Conservation (phyloP, 2,888 invertebrate genomes). For the Idaea dimidiata region DNA sequence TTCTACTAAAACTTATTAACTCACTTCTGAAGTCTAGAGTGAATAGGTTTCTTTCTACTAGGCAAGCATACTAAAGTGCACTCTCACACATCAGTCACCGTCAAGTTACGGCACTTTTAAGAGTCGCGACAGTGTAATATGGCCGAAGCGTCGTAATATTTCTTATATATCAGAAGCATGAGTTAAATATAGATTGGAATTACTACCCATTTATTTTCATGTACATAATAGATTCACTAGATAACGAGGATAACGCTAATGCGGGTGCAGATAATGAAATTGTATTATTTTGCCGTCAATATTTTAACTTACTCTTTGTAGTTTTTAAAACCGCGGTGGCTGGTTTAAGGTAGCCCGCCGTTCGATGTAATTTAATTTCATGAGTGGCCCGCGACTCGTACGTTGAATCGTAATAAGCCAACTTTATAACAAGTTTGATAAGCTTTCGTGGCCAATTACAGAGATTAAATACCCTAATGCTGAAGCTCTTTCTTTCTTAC, state of each 20-base stretch:
- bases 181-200: too few species aligned
- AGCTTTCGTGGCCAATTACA: constrained; percentile 60
- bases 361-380: constrained; percentile 70
- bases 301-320: constrained; percentile 30
- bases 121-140: too few species aligned
- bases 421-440: constrained; percentile 65
- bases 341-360: constrained; percentile 45
- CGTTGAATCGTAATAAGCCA: constrained; percentile 60
- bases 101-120: too few species aligned
- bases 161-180: too few species aligned
- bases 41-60: too few species aligned
- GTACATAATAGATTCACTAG: background rate
- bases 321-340: constrained; percentile 52
- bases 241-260: background rate
- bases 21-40: too few species aligned
- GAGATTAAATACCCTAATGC: constrained; percentile 47
- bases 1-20: too few species aligned
- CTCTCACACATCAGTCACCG: too few species aligned
- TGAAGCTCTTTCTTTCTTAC: constrained; percentile 28
- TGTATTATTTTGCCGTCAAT: background rate
- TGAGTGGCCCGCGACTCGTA: constrained; percentile 56
- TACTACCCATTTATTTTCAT: too few species aligned
- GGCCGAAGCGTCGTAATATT: too few species aligned
- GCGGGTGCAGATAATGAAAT: too few species aligned
- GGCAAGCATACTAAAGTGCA: too few species aligned